A percentile compares a stretch with the other conserved stretches of the same genome.
These are phyloP conservation scores for Laothoe populi DNA, from an alignment of 2,888 invertebrate species.

Conservation along the genomic window DNA sequence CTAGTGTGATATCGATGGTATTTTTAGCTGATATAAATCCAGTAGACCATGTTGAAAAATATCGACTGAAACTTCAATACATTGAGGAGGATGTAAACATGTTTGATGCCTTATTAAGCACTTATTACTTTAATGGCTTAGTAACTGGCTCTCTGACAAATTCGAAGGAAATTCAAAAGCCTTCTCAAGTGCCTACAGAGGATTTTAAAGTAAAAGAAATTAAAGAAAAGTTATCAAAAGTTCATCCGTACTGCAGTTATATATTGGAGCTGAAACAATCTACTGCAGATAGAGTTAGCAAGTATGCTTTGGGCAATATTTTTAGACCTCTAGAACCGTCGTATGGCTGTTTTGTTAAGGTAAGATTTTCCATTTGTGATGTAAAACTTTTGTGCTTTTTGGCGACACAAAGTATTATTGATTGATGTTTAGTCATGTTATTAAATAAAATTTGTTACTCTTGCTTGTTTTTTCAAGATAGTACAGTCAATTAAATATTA, in stretches of 20 bases:
- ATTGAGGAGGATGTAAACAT: constrained; percentile 88
- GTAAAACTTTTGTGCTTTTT: not conserved
- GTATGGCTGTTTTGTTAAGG: constrained; percentile 82
- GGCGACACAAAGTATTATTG: too few relatives aligned
- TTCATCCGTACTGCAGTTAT: constrained; percentile 77
- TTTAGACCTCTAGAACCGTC: constrained; percentile 80
- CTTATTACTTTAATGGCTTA: constrained; percentile 83
- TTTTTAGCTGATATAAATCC: constrained; percentile 87
- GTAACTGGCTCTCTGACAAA: constrained; percentile 62
- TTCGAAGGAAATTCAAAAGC: constrained; percentile 57
- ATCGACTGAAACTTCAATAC: constrained; percentile 89
- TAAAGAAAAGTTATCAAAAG: constrained; percentile 53
- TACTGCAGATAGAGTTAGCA: constrained; percentile 63
- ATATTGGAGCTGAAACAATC: constrained; percentile 66
- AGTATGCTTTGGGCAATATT: constrained; percentile 82
- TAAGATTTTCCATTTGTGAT: constrained; percentile 48
- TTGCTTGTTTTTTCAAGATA: too few relatives aligned
- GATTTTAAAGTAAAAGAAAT: constrained; percentile 46
- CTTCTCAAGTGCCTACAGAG: constrained; percentile 53
- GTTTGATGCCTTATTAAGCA: constrained; percentile 81
- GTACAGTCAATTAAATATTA: too few relatives aligned
- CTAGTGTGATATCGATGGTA: constrained; percentile 83
- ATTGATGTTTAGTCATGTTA: too few relatives aligned
- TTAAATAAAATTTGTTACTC: too few relatives aligned
- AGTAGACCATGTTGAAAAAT: constrained; percentile 94